Conservation (phyloP, 2,797 vertebrate species). For the Mionectes olivaceus region DNA sequence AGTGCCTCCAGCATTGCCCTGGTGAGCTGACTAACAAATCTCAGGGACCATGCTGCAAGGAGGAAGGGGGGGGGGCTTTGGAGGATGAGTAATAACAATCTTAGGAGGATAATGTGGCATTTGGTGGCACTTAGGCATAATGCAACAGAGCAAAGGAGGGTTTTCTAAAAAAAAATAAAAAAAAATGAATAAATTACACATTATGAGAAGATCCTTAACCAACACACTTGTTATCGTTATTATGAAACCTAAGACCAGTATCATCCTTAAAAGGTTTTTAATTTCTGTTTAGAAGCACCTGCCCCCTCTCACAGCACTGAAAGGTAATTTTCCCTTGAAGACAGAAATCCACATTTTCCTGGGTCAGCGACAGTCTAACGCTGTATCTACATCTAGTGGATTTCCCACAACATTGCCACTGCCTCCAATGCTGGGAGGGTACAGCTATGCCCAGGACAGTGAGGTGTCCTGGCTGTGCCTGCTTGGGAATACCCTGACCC, state of each 20-base stretch:
- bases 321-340: slow-evolving; percentile 20
- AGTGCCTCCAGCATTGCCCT: fast-evolving
- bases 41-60: background rate
- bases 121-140: background rate
- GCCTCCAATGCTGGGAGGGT: background rate
- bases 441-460: background rate
- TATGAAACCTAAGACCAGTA: background rate
- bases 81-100: background rate
- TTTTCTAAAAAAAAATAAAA: background rate
- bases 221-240: background rate
- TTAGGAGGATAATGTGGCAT: background rate
- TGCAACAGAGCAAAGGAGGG: background rate
- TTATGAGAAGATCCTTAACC: background rate
- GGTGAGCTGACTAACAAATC: background rate
- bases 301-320: slow-evolving; percentile 10
- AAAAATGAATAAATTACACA: background rate
- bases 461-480: background rate
- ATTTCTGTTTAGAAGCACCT: slow-evolving; percentile 16
- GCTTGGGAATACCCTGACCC: fast-evolving
- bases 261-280: background rate
- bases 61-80: background rate
- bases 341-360: background rate
- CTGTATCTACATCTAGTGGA: slow-evolving; percentile 70
- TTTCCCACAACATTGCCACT: background rate
- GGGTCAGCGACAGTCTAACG: background rate